Conservation (phyloP, 2,797 vertebrate genomes). For the Caiman crocodilus region DNA sequence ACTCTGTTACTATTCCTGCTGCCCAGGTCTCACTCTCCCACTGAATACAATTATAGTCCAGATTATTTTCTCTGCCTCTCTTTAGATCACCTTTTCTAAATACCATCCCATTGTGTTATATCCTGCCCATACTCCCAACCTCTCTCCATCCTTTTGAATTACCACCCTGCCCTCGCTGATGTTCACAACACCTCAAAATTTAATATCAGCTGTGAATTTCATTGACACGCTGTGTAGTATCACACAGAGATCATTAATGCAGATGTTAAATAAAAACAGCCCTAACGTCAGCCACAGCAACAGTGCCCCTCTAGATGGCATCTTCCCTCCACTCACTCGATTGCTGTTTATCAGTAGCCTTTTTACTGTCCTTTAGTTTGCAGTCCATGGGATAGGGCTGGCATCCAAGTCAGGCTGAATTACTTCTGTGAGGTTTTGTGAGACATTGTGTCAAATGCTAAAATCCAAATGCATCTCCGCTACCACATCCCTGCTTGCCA, state of each 20-base stretch:
- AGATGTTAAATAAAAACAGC: neutral
- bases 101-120: neutral
- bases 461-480: neutral
- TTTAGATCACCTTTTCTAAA: neutral
- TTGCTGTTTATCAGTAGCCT: neutral
- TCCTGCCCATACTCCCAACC: neutral
- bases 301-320: neutral
- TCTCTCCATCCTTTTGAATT: neutral
- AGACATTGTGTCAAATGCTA: neutral
- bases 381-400: neutral
- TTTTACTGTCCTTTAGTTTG: neutral
- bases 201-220: neutral
- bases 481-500: neutral
- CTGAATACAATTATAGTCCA: neutral
- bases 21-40: too few relatives aligned
- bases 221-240: rapidly evolving
- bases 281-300: neutral
- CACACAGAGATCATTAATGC: neutral
- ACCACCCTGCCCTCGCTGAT: neutral
- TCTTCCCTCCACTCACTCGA: neutral
- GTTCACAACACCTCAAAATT: neutral
- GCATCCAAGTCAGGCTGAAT: neutral
- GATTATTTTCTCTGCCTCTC: neutral
- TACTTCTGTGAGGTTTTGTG: neutral
- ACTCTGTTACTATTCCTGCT: neutral